Percentiles rank a stretch among this genome's conserved stretches.
Evolutionary conservation across 2,797 vertebrate species (phyloP).

Genomic region (Sebastes ruberrimus): DNA sequence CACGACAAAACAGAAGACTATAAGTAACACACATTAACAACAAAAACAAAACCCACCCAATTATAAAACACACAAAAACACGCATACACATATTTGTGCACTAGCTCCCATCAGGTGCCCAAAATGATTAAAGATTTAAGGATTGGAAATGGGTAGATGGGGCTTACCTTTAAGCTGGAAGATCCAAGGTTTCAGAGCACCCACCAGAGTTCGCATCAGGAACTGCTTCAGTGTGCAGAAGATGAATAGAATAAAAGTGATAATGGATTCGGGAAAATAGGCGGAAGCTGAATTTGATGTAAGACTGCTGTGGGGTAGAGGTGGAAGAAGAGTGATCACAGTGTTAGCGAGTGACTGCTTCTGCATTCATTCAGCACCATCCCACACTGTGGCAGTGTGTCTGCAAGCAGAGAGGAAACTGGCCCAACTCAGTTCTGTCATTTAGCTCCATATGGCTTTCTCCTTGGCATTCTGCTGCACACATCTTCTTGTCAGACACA

Average conservation of each 20-base stretch:
- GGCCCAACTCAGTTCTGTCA: slow-evolving; percentile 13
- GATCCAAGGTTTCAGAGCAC: slow-evolving; percentile 50
- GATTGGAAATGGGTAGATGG: background rate
- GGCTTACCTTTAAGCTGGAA: slow-evolving; percentile 23
- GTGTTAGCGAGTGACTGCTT: slow-evolving; percentile 41
- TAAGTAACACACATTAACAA: slow-evolving; percentile 15
- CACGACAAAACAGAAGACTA: slow-evolving; percentile 21
- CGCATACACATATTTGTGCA: slow-evolving; percentile 12
- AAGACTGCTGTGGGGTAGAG: slow-evolving; percentile 55
- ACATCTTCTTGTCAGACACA: slow-evolving; percentile 29
- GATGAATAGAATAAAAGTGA: slow-evolving; percentile 69
- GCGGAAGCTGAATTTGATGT: slow-evolving; percentile 62
- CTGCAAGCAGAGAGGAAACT: slow-evolving; percentile 45
- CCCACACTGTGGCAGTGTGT: slow-evolving; percentile 27
- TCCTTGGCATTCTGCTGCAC: slow-evolving; percentile 43
- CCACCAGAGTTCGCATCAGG: slow-evolving; percentile 43
- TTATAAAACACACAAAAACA: slow-evolving; percentile 2
- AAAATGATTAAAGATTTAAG: slow-evolving; percentile 48
- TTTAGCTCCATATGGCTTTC: slow-evolving; percentile 43
- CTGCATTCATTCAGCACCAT: slow-evolving; percentile 52
- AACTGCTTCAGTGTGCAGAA: slow-evolving; percentile 41
- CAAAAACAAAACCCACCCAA: background rate
- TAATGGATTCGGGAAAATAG: slow-evolving; percentile 69
- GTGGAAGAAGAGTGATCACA: slow-evolving; percentile 57
- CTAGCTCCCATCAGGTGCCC: slow-evolving; percentile 35